A percentile compares a stretch with the other conserved stretches of the same genome.
Evolutionary conservation across 2,888 invertebrate genomes (phyloP).

Genomic region (Nephrotoma appendiculata): DNA sequence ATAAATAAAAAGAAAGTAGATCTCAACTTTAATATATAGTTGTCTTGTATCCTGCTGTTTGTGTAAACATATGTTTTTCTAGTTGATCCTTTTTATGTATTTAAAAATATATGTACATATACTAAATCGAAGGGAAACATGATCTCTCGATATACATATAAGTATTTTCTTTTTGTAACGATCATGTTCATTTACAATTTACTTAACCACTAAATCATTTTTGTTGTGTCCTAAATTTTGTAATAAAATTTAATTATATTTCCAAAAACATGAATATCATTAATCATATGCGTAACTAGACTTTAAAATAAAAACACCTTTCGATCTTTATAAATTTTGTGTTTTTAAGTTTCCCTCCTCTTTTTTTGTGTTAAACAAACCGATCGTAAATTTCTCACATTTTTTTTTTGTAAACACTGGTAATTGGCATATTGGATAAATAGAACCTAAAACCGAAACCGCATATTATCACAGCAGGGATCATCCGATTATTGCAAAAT

Average conservation of each 20-base stretch:
- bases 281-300: background rate
- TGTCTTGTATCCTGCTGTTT: background rate
- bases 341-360: background rate
- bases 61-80: background rate
- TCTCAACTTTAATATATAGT: background rate
- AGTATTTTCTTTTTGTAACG: background rate
- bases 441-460: conserved; percentile 1
- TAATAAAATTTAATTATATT: background rate
- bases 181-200: background rate
- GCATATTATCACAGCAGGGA: conserved; percentile 7
- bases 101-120: background rate
- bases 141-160: background rate
- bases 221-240: background rate
- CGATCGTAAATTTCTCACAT: background rate
- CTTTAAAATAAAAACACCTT: background rate
- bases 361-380: background rate
- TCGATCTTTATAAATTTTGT: background rate
- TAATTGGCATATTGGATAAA: conserved; percentile 8
- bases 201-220: background rate
- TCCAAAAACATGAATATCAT: background rate
- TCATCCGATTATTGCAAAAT: background rate
- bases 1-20: background rate
- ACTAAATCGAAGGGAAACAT: background rate
- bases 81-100: background rate
- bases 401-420: background rate